Base-by-base conservation (phyloP, 37 sponge, comb jelly and placozoan genomes). In the Aphrocallistes beatrix region DNA sequence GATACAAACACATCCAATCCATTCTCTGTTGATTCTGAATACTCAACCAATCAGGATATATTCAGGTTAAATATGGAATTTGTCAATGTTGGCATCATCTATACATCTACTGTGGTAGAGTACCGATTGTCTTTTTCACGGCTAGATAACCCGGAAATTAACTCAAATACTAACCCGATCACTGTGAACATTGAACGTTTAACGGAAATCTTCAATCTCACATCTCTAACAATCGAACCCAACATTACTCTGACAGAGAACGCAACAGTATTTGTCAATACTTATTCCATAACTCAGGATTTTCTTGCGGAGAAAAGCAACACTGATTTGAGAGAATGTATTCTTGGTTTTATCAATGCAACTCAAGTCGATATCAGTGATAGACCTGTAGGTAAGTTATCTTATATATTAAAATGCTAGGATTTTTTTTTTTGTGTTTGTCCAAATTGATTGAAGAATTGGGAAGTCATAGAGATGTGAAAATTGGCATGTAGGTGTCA, bases 381-480 rank as follows among this genome's bases (percentile, higher is more conserved):
- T 60, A 21, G 75, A 28, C 75, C 75, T 25, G 75, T 60, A 6
- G 75, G 75, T 60, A 60, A 60, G 75, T 60, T n/a, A n/a, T n/a
- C n/a, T n/a, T n/a, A n/a, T n/a, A n/a, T n/a, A n/a, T n/a, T n/a
- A n/a, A n/a, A n/a, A n/a, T n/a, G n/a, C n/a, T n/a, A n/a, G n/a
- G n/a, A n/a, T n/a, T n/a, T n/a, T n/a, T n/a, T n/a, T n/a, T n/a
- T n/a, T n/a, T n/a, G n/a, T n/a, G n/a, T n/a, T n/a, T n/a, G n/a
- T n/a, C n/a, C n/a, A n/a, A n/a, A n/a, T n/a, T n/a, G n/a, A n/a
- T n/a, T n/a, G n/a, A n/a, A n/a, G n/a, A n/a, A n/a, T n/a, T n/a
- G n/a, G n/a, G n/a, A n/a, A n/a, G n/a, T n/a, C n/a, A n/a, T n/a
- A n/a, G n/a, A n/a, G n/a, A n/a, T n/a, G n/a, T n/a, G n/a, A n/a